Conservation (phyloP, 2,113 vertebrate genomes). For the Bothrops jararaca region DNA sequence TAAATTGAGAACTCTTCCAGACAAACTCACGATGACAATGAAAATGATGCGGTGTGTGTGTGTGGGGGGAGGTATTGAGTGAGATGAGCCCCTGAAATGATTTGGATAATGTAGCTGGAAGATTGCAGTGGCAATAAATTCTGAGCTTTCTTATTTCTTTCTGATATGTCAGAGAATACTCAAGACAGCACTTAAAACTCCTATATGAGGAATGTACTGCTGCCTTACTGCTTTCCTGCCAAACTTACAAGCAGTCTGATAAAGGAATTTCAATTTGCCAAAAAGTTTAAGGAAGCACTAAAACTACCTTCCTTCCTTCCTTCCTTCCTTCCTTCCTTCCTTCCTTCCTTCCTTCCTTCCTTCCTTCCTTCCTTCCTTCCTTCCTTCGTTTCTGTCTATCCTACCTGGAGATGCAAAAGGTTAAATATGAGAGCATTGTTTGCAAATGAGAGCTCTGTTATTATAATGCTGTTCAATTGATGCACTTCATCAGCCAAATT, state of each 20-base stretch:
- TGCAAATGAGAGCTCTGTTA: neutral
- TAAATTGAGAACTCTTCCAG: neutral
- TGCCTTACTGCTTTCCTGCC: neutral
- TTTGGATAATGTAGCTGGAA: neutral
- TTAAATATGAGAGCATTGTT: neutral
- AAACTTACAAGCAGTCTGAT: neutral
- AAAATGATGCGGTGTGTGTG: neutral
- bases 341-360: too few relatives aligned
- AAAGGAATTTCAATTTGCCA: neutral
- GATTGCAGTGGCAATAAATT: neutral
- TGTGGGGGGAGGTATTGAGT: neutral
- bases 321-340: too few relatives aligned
- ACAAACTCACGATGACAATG: neutral
- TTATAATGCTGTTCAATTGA: neutral
- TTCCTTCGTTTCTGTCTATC: rapidly evolving
- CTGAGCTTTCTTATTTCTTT: neutral
- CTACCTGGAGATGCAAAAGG: too few relatives aligned
- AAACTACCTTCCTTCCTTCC: too few relatives aligned
- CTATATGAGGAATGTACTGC: neutral
- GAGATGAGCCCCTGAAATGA: neutral
- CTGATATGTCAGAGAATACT: neutral
- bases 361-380: too few relatives aligned
- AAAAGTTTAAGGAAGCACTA: neutral
- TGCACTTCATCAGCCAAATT: neutral
- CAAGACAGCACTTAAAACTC: neutral